These are phyloP conservation scores for Metalampra italica DNA, from an alignment of 2,888 invertebrate genomes.

Conservation along the genomic window DNA sequence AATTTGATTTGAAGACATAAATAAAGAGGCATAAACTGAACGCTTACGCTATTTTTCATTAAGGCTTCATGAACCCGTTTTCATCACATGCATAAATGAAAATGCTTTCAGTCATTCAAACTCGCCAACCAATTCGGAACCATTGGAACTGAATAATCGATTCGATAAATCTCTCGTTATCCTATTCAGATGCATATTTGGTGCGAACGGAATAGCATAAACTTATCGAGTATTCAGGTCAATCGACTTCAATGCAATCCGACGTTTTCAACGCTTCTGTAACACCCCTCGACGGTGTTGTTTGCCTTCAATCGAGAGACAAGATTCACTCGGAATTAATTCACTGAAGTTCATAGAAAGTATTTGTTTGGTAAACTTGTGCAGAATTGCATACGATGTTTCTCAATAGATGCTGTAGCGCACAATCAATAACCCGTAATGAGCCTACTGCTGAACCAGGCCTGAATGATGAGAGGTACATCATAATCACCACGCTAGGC, in stretches of 20 bases:
- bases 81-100: constrained; percentile 13
- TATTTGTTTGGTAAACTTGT: too few relatives aligned
- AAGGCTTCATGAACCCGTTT: neutral
- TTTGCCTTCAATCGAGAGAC: neutral
- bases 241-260: constrained; percentile 9
- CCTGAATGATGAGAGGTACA: too few relatives aligned
- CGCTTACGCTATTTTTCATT: neutral
- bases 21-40: neutral
- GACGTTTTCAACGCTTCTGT: neutral
- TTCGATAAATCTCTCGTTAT: constrained; percentile 13
- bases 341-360: neutral
- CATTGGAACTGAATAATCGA: constrained; percentile 13
- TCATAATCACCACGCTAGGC: too few relatives aligned
- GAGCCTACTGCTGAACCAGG: too few relatives aligned
- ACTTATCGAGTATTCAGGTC: constrained; percentile 11
- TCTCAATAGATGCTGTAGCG: too few relatives aligned
- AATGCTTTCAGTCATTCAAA: constrained; percentile 17
- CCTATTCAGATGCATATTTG: constrained; percentile 13
- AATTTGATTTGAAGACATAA: too few relatives aligned
- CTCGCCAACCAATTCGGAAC: constrained; percentile 7
- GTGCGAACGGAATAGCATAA: constrained; percentile 7
- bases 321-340: neutral
- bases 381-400: too few relatives aligned
- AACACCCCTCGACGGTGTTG: neutral
- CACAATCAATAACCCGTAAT: too few relatives aligned